phyloP scores from a whole-genome alignment of 2,113 vertebrate genomes.

The Plestiodon gilberti region DNA sequence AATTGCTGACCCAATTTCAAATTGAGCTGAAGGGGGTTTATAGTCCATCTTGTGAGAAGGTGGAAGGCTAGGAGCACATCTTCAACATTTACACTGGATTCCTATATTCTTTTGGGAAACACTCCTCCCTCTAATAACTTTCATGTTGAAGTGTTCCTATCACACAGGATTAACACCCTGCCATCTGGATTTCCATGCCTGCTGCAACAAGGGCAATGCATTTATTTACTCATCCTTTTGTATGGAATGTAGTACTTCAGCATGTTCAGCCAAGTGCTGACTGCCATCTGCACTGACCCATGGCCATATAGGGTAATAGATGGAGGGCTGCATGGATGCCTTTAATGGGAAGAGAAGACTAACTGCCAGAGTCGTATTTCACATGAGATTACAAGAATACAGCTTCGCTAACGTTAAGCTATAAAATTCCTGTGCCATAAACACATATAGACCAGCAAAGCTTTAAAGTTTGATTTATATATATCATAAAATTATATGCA shows the following conservation, averaged over 20 bases:
- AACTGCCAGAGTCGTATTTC: slow-evolving; percentile 5
- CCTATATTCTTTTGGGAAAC: not conserved
- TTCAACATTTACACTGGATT: not conserved
- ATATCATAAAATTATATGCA: not conserved
- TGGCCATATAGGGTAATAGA: slow-evolving; percentile 23
- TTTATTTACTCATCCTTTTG: not conserved
- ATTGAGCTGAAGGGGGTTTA: not conserved
- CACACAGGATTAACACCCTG: not conserved
- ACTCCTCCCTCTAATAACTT: not conserved
- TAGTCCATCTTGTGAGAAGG: not conserved
- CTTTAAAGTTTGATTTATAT: not conserved
- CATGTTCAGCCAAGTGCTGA: not conserved
- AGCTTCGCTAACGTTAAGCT: not conserved
- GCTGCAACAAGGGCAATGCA: not conserved
- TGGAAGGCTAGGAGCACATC: not conserved
- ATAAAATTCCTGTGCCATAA: not conserved
- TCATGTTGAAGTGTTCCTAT: not conserved
- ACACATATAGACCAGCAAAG: not conserved
- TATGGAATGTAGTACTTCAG: not conserved
- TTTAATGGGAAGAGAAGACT: slow-evolving; percentile 7
- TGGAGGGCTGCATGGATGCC: not conserved
- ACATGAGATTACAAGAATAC: not conserved
- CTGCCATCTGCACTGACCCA: not conserved
- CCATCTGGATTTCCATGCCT: not conserved
- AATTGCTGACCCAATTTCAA: not conserved